Conservation (phyloP, 2,888 invertebrate species). For the Amphiduros pacificus region DNA sequence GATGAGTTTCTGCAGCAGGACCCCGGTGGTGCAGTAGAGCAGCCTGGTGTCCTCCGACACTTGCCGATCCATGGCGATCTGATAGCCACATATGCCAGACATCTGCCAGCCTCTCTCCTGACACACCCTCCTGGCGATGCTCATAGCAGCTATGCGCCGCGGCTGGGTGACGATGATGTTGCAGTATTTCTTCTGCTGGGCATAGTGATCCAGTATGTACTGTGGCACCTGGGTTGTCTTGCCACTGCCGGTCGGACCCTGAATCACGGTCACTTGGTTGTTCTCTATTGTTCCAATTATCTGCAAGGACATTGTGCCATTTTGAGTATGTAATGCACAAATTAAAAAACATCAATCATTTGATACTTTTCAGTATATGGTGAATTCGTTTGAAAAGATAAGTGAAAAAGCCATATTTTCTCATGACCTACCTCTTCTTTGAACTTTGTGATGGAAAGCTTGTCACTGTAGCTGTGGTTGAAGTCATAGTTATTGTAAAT, state of each 20-base stretch:
- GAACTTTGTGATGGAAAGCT: constrained; percentile 43
- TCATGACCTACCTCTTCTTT: constrained; percentile 40
- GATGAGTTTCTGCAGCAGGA: constrained; percentile 80
- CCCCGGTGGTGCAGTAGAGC: constrained; percentile 86
- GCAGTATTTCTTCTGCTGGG: constrained; percentile 61
- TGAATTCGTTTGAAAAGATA: too few species aligned
- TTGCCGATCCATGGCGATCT: constrained; percentile 64
- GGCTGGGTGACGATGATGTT: constrained; percentile 92
- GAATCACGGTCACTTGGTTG: constrained; percentile 78
- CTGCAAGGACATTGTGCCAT: constrained; percentile 52
- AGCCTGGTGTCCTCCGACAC: constrained; percentile 72
- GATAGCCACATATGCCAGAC: constrained; percentile 85
- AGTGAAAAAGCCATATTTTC: background rate
- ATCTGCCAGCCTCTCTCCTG: constrained; percentile 80
- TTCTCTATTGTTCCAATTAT: constrained; percentile 78
- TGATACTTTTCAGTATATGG: too few species aligned
- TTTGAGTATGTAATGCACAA: background rate
- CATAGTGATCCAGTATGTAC: constrained; percentile 79
- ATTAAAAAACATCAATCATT: too few species aligned
- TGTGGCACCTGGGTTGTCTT: constrained; percentile 90
- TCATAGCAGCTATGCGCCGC: constrained; percentile 87
- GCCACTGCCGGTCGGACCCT: constrained; percentile 94
- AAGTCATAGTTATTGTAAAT: constrained; percentile 50
- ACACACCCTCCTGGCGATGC: constrained; percentile 82
- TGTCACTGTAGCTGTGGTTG: constrained; percentile 37